These are phyloP conservation scores for Phocoena sinus DNA, from an alignment of 2,113 vertebrate species.

Conservation along the genomic window DNA sequence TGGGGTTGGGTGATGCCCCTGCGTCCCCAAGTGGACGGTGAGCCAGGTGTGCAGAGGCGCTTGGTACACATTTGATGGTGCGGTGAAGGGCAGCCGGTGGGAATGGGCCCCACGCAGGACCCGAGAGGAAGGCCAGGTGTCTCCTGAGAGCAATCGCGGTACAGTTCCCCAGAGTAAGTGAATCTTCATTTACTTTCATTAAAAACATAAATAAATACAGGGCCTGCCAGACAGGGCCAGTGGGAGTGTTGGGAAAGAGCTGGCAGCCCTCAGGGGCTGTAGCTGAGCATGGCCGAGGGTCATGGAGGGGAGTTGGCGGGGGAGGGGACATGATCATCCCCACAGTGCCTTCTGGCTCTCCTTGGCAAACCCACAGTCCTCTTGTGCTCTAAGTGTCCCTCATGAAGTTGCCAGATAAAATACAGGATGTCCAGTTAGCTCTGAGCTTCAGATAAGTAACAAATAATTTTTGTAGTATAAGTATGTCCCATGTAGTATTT, in stretches of 20 bases:
- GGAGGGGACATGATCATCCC: background rate
- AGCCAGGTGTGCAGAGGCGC: fast-evolving
- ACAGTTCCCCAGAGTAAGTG: background rate
- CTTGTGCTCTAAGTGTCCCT: background rate
- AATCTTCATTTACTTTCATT: background rate
- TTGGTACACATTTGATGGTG: fast-evolving
- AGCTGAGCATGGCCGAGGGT: background rate
- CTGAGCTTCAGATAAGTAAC: background rate
- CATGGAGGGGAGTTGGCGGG: background rate
- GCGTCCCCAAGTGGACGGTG: fast-evolving
- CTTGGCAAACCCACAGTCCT: fast-evolving
- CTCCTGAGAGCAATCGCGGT: background rate
- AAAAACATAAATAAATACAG: background rate
- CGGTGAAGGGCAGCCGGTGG: background rate
- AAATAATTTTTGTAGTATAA: background rate
- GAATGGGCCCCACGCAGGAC: background rate
- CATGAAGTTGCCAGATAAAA: fast-evolving
- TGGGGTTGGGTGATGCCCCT: background rate
- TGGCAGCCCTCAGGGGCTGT: background rate
- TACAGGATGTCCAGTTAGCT: fast-evolving
- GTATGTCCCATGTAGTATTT: background rate
- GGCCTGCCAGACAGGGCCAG: background rate
- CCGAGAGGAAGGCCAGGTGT: background rate
- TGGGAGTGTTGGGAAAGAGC: background rate
- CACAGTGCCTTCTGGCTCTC: background rate